Conservation (phyloP, 2,888 invertebrate species). For the Diarsia brunnea region DNA sequence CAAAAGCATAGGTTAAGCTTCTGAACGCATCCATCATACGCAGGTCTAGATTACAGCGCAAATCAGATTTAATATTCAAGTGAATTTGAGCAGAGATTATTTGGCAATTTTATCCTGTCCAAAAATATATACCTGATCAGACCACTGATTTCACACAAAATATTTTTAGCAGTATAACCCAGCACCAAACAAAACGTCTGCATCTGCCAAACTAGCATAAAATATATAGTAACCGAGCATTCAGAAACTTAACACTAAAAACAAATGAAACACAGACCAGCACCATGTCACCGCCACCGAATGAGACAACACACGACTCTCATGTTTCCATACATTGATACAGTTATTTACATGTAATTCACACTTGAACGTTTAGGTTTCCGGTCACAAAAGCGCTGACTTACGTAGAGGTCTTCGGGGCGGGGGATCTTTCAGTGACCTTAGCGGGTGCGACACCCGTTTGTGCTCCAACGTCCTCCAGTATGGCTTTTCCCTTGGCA, state of each 20-base stretch:
- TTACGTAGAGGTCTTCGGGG: slow-evolving; percentile 86
- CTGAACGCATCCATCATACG: slow-evolving; percentile 17
- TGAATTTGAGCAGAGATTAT: not conserved
- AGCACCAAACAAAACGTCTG: not conserved
- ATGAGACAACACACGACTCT: slow-evolving; percentile 70
- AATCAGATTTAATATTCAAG: not conserved
- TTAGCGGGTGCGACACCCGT: slow-evolving; percentile 85
- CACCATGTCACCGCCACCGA: slow-evolving; percentile 69
- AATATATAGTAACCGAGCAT: slow-evolving; percentile 14
- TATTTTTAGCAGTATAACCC: not conserved
- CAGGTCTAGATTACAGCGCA: not conserved
- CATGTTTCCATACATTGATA: slow-evolving; percentile 77
- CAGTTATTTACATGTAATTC: slow-evolving; percentile 83
- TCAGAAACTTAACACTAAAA: slow-evolving; percentile 51
- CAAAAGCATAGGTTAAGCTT: slow-evolving; percentile 24
- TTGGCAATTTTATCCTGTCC: not conserved
- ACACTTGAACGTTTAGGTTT: slow-evolving; percentile 78
- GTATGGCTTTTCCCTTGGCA: slow-evolving; percentile 83
- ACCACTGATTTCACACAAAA: not conserved
- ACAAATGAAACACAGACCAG: slow-evolving; percentile 57
- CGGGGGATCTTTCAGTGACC: slow-evolving; percentile 84
- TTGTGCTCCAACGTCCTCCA: slow-evolving; percentile 89
- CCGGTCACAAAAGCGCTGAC: slow-evolving; percentile 81
- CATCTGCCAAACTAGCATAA: not conserved
- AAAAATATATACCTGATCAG: too few relatives aligned